A percentile compares a stretch with the other conserved stretches of the same genome.
These are phyloP conservation scores for Andrena flavipes DNA, from an alignment of 2,888 invertebrate species.

Conservation along the genomic window DNA sequence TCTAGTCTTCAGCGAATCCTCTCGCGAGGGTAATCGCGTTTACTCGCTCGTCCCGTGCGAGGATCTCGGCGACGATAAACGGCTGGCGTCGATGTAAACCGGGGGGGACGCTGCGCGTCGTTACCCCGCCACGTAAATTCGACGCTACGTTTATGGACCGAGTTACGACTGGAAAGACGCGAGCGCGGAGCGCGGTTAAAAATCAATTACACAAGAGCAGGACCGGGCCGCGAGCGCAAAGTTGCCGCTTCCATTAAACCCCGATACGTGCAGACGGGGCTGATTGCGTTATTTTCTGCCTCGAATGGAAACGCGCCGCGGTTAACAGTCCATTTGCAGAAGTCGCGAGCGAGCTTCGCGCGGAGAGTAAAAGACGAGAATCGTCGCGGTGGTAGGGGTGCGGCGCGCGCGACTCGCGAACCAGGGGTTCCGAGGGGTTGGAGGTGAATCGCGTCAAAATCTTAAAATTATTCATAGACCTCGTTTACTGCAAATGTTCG, in stretches of 20 bases:
- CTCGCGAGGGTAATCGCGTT: constrained; percentile 26
- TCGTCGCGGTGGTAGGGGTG: neutral
- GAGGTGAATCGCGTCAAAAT: neutral
- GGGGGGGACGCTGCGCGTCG: constrained; percentile 12
- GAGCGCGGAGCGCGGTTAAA: constrained; percentile 38
- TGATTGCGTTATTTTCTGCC: constrained; percentile 60
- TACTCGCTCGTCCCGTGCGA: constrained; percentile 6
- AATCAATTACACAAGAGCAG: constrained; percentile 47
- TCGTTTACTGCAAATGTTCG: neutral
- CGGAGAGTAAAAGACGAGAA: constrained; percentile 1
- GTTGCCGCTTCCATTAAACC: constrained; percentile 15
- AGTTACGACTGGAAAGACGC: constrained; percentile 25
- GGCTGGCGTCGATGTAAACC: neutral
- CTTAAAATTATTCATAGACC: constrained; percentile 36
- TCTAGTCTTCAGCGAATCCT: neutral
- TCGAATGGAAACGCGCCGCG: constrained; percentile 47
- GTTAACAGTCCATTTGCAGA: constrained; percentile 55
- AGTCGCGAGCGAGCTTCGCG: constrained; percentile 18
- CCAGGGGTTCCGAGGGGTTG: neutral
- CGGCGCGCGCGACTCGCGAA: neutral
- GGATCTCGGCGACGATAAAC: constrained; percentile 8
- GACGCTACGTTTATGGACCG: constrained; percentile 40
- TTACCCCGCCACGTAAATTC: constrained; percentile 21
- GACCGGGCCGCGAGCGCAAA: neutral
- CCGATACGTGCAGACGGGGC: constrained; percentile 23